Evolutionary conservation across 2,113 vertebrate species (phyloP).

Genomic region (Riparia riparia): DNA sequence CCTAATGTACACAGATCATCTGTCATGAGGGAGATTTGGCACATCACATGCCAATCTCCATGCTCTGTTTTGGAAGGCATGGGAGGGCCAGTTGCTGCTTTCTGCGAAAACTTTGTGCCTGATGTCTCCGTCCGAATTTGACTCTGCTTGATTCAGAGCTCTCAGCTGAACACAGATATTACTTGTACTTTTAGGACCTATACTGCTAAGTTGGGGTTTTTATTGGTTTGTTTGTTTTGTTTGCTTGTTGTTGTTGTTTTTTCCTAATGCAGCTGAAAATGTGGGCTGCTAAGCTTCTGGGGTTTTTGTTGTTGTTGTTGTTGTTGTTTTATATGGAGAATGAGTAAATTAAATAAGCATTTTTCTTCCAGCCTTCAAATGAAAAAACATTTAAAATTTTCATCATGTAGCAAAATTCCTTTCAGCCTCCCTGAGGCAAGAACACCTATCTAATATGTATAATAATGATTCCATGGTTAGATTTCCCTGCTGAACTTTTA

Average conservation of each 20-base stretch:
- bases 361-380: background rate
- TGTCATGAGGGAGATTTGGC: background rate
- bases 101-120: background rate
- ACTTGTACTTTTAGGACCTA: background rate
- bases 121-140: background rate
- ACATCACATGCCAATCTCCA: fast-evolving
- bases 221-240: background rate
- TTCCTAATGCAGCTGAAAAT: background rate
- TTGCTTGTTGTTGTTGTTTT: no score
- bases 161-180: background rate
- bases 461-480: background rate
- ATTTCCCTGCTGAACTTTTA: background rate
- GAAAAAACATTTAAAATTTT: background rate
- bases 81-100: background rate
- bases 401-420: background rate
- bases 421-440: background rate
- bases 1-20: background rate
- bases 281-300: background rate
- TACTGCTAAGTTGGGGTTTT: no score
- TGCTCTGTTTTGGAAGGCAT: background rate
- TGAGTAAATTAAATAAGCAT: background rate
- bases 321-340: background rate
- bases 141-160: background rate
- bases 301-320: background rate
- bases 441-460: background rate